Base-by-base conservation (phyloP, 2,113 vertebrate genomes). In the Chionis minor region DNA sequence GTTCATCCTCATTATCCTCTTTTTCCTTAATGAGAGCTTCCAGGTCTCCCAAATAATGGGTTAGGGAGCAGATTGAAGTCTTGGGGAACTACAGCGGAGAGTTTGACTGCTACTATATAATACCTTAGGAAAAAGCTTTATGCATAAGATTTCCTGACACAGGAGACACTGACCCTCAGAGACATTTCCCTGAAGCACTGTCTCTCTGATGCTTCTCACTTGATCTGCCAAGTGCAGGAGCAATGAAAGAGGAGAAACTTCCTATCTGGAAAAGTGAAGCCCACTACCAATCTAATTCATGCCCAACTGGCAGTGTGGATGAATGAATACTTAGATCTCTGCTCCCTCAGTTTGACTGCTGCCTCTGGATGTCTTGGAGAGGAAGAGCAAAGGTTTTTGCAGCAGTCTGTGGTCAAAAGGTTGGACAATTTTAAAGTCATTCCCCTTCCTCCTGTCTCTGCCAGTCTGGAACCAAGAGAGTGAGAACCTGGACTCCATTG, bases 161-260 rank as follows among this genome's bases (percentile, higher is more conserved):
- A 56, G 47, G 21, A 61, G 23, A 2, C 20, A 59, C 0, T 0
- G 0, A 24, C 12, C 12, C 16, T 52, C 11, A 42, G 26, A 55
- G 21, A 40, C 0, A 1, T 32, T 51, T 55, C 45, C 58, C 59
- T 61, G 72, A 72, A 81, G 11, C 12, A 35, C 14, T 47, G 8
- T 54, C 16, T 80, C 7, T 85, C 22, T 33, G 44, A 24, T 35
- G 5, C 0, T 59, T 78, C 52, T 44, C n/a, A 7, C 9, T 81
- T 71, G 26, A n/a, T 63, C 23, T 74, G 83, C 8, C 33, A 91
- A 63, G 33, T 9, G 8, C 5, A 74, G 12, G 10, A 63, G 7
- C 2, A 91, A 67, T 8, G 7, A 9, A 86, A 83, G 5, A 49
- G 16, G 20, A 81, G 14, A 71, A 91, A 75, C 6, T 61, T 79